Conservation (phyloP, 2,797 vertebrate genomes). For the Calcarius lapponicus region DNA sequence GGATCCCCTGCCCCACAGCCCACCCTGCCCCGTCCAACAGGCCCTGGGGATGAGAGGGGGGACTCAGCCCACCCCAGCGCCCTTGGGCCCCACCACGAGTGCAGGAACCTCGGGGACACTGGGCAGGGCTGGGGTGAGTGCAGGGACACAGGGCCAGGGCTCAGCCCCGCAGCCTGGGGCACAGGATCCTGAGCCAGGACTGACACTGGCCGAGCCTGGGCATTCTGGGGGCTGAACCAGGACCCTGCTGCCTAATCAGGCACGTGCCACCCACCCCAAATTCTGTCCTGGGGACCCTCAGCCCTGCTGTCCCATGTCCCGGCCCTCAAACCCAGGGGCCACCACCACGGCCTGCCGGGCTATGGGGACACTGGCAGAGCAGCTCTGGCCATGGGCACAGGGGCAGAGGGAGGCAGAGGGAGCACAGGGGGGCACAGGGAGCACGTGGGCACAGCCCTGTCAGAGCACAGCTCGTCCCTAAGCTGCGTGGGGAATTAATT, state of each 20-base stretch:
- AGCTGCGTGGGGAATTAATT: background rate
- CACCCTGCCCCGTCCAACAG: background rate
- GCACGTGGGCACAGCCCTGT: background rate
- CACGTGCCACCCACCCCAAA: fast-evolving
- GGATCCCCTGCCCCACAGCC: background rate
- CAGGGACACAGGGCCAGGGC: background rate
- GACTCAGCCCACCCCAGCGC: fast-evolving
- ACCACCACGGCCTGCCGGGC: background rate
- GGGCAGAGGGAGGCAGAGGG: too few species aligned
- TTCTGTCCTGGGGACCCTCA: background rate
- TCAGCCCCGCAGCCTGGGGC: background rate
- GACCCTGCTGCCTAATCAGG: background rate
- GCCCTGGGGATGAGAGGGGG: too few species aligned
- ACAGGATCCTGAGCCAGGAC: too few species aligned
- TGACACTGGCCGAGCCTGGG: fast-evolving
- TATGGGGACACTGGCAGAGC: background rate
- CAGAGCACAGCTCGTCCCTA: background rate
- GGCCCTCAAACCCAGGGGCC: fast-evolving
- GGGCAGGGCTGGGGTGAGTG: fast-evolving
- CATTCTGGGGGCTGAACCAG: background rate
- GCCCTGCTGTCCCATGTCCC: background rate
- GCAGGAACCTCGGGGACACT: background rate
- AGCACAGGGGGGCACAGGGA: background rate
- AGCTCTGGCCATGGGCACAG: background rate
- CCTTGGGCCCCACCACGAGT: fast-evolving